A percentile compares a stretch with the other conserved stretches of the same genome.
Conservation (phyloP, 2,888 invertebrate genomes). For the Frankliniella intonsa region DNA sequence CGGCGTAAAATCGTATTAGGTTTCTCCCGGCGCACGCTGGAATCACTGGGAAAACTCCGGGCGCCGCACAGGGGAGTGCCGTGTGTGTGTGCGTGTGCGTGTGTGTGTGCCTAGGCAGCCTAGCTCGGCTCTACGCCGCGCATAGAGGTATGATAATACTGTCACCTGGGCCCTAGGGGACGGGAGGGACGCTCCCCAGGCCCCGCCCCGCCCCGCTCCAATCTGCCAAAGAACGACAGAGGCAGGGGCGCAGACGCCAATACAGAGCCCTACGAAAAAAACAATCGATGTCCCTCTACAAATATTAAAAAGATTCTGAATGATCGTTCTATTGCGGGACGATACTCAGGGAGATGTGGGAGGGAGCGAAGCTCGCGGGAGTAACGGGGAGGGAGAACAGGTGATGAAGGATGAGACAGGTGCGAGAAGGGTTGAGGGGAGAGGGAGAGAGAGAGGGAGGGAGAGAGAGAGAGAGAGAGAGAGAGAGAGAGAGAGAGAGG, state of each 20-base stretch:
- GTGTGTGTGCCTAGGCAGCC: too few relatives aligned
- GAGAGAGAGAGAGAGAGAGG: background rate
- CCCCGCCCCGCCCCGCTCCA: background rate
- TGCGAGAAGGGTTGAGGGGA: background rate
- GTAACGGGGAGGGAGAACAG: too few relatives aligned
- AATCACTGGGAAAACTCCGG: constrained; percentile 50
- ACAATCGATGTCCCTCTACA: too few relatives aligned
- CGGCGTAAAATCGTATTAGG: constrained; percentile 64
- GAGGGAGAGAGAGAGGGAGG: background rate
- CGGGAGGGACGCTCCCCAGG: background rate
- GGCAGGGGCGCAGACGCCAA: background rate
- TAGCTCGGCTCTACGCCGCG: background rate
- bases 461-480: background rate
- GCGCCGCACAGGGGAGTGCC: constrained; percentile 34
- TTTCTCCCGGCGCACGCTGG: constrained; percentile 46
- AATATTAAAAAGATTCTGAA: too few relatives aligned
- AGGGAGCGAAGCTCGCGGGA: too few relatives aligned
- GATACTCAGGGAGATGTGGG: too few relatives aligned
- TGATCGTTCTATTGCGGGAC: too few relatives aligned
- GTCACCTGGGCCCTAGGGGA: background rate
- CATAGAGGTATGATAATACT: background rate
- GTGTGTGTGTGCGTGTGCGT: background rate
- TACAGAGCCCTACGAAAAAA: too few relatives aligned
- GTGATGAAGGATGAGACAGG: background rate
- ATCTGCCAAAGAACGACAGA: too few relatives aligned